A percentile compares a stretch with the other conserved stretches of the same genome.
Conservation (phyloP, 2,797 vertebrate genomes). For the Gastrophryne carolinensis region DNA sequence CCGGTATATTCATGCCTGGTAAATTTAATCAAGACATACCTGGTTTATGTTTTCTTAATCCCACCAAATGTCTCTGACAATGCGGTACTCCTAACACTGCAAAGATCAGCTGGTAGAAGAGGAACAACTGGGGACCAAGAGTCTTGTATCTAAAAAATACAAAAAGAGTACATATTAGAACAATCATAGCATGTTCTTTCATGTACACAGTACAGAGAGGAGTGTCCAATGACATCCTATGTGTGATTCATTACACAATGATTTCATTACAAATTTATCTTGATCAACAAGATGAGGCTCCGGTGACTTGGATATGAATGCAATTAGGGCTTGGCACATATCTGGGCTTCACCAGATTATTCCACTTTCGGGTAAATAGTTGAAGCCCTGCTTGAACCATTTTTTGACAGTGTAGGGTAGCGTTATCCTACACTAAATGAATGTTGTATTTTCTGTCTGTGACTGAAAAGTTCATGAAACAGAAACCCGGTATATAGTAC, state of each 20-base stretch:
- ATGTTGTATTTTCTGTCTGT: background rate
- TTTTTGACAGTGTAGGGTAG: background rate
- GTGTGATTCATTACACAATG: background rate
- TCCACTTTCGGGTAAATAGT: no score
- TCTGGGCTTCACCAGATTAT: no score
- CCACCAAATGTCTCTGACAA: conserved; percentile 33
- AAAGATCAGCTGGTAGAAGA: conserved; percentile 60
- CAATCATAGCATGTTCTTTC: background rate
- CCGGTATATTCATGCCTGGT: no score
- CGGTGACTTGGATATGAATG: no score
- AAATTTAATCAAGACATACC: conserved; percentile 57
- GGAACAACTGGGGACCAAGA: conserved; percentile 59
- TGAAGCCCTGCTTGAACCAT: background rate
- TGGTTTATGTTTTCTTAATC: conserved; percentile 39
- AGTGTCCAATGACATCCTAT: background rate
- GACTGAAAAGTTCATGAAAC: no score
- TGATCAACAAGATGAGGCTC: no score
- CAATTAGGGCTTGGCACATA: no score
- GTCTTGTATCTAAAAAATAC: conserved; percentile 57
- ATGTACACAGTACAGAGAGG: background rate
- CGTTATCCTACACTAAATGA: background rate
- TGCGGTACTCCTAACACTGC: conserved; percentile 55
- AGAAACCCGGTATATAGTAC: no score
- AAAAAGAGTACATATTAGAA: background rate
- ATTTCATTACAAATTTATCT: no score